These are phyloP conservation scores for Ctenicera cuprea DNA, from an alignment of 2,888 invertebrate species.

Conservation along the genomic window DNA sequence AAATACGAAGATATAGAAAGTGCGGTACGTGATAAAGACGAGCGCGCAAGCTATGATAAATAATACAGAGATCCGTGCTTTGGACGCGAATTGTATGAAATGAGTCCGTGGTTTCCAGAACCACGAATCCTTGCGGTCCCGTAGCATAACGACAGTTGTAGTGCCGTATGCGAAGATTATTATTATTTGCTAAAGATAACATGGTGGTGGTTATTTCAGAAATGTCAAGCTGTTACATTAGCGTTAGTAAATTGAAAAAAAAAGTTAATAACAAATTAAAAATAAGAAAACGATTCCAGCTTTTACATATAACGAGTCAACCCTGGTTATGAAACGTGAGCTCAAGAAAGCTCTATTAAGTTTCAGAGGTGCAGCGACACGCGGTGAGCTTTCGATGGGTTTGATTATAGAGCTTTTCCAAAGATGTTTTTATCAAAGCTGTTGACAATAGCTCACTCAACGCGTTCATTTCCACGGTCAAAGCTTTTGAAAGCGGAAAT, in stretches of 20 bases:
- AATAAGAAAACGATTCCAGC: not conserved
- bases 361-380: conserved; percentile 51
- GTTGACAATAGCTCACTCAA: conserved; percentile 54
- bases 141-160: conserved; percentile 35
- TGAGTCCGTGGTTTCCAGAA: conserved; percentile 47
- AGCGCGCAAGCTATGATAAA: conserved; percentile 66
- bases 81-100: conserved; percentile 56
- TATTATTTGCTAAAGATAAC: conserved; percentile 5
- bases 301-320: conserved; percentile 13
- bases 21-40: conserved; percentile 67
- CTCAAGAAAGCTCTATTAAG: conserved; percentile 44
- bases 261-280: not conserved
- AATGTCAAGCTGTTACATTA: not conserved
- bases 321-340: conserved; percentile 29
- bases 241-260: not conserved
- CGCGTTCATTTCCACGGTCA: conserved; percentile 53
- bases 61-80: conserved; percentile 66
- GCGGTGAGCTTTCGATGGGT: conserved; percentile 52
- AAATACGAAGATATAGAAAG: conserved; percentile 66
- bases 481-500: conserved; percentile 49
- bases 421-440: conserved; percentile 56
- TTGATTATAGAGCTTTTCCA: conserved; percentile 49
- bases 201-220: not conserved
- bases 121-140: conserved; percentile 53
- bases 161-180: not conserved